A percentile compares a stretch with the other conserved stretches of the same genome.
Conservation (phyloP, 1,140 invertebrate species). For the Steinernema feltiae region DNA sequence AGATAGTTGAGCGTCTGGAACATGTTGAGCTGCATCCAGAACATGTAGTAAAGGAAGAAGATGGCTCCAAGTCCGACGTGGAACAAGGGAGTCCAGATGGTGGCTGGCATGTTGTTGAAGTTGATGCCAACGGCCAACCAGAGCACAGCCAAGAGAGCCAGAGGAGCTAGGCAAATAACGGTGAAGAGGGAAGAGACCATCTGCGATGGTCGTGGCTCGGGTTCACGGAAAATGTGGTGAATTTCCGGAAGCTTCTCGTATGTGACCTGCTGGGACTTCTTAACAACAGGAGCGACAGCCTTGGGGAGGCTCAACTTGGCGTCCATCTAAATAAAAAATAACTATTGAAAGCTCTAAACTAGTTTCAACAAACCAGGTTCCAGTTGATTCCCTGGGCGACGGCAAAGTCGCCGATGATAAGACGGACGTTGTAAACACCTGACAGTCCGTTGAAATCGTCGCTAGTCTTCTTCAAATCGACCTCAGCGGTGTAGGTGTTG, state of each 20-base stretch:
- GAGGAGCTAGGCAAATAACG: slow-evolving; percentile 71
- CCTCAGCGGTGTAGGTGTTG: slow-evolving; percentile 24
- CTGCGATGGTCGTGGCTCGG: slow-evolving; percentile 79
- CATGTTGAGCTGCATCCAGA: slow-evolving; percentile 89
- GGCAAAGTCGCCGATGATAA: slow-evolving; percentile 83
- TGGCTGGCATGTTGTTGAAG: slow-evolving; percentile 74
- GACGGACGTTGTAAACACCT: slow-evolving; percentile 73
- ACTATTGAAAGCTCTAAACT: neutral
- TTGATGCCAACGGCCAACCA: slow-evolving; percentile 85
- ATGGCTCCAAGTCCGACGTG: slow-evolving; percentile 76
- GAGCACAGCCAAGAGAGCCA: slow-evolving; percentile 75
- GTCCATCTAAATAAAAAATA: slow-evolving; percentile 27
- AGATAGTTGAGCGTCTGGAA: slow-evolving; percentile 88
- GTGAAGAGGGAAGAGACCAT: slow-evolving; percentile 85
- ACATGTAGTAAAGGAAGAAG: slow-evolving; percentile 76
- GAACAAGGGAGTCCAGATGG: slow-evolving; percentile 75
- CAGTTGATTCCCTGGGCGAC: slow-evolving; percentile 82
- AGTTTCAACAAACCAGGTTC: slow-evolving; percentile 64
- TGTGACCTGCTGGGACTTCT: slow-evolving; percentile 43
- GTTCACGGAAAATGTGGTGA: slow-evolving; percentile 80
- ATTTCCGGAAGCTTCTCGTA: slow-evolving; percentile 57
- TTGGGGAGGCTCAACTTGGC: slow-evolving; percentile 28
- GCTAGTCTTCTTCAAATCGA: slow-evolving; percentile 69
- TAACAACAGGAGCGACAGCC: slow-evolving; percentile 17
- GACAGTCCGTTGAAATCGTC: slow-evolving; percentile 73